Percentiles rank a stretch among this genome's conserved stretches.
phyloP scores from a whole-genome alignment of 2,113 vertebrate species.

The Epinephelus cyanopodus region DNA sequence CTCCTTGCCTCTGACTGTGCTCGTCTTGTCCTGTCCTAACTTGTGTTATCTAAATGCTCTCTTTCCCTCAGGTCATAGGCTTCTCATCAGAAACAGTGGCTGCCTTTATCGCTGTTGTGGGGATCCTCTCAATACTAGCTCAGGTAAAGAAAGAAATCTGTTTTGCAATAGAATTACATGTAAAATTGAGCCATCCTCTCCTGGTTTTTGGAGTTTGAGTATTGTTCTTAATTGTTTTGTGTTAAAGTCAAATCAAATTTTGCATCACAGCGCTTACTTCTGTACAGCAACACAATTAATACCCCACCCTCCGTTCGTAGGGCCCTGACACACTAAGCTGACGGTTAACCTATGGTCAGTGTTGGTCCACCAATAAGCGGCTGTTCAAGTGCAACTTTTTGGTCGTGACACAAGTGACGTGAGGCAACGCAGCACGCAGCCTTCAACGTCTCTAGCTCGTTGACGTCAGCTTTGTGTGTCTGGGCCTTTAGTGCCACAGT shows the following conservation, averaged over 20 bases:
- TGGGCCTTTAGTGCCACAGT: background rate
- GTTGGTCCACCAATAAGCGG: no score
- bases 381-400: no score
- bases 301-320: background rate
- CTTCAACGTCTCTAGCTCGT: no score
- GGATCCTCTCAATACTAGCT: constrained; percentile 93
- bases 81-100: constrained; percentile 92
- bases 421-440: no score
- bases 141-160: constrained; percentile 83
- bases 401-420: no score
- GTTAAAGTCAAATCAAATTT: background rate
- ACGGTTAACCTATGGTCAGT: no score
- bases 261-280: background rate
- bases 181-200: background rate
- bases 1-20: background rate
- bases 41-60: constrained; percentile 4
- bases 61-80: constrained; percentile 87
- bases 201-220: background rate
- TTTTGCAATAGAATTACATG: background rate
- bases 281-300: no score
- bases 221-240: background rate
- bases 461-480: no score
- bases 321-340: no score
- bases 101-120: constrained; percentile 92
- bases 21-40: constrained; percentile 40